Conservation (phyloP, 2,113 vertebrate species). For the Leptodactylus fuscus region DNA sequence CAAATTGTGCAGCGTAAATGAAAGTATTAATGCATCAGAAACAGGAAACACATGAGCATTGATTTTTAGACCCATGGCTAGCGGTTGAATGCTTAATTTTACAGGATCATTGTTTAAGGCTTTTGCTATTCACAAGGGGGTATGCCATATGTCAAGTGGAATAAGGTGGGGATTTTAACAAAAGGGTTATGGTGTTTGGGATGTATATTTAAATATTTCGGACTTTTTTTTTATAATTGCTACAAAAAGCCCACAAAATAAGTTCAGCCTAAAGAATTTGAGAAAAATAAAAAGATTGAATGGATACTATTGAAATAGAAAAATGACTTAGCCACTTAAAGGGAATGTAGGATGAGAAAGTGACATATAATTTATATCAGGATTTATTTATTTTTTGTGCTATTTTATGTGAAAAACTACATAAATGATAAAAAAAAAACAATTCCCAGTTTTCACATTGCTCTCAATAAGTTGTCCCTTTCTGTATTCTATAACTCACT, state of each 20-base stretch:
- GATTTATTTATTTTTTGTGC: neutral
- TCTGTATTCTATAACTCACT: no score
- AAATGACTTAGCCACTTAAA: neutral
- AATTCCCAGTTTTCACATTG: no score
- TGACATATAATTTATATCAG: neutral
- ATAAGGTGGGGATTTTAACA: constrained; percentile 39
- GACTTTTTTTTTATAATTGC: constrained; percentile 12
- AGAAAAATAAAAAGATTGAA: neutral
- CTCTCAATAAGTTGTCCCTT: neutral
- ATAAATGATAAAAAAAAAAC: no score
- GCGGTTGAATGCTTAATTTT: constrained; percentile 46
- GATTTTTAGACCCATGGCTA: constrained; percentile 35
- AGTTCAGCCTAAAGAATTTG: neutral
- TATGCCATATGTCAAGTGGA: constrained; percentile 57
- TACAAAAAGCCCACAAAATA: neutral
- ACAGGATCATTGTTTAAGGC: constrained; percentile 52
- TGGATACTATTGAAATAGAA: neutral
- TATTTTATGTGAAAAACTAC: neutral
- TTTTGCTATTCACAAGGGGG: constrained; percentile 50
- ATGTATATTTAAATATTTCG: constrained; percentile 41
- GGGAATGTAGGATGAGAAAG: neutral
- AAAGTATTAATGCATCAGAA: constrained; percentile 21
- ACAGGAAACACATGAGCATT: constrained; percentile 28
- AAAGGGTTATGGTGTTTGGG: constrained; percentile 34
- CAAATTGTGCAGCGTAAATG: constrained; percentile 31